phyloP scores from a whole-genome alignment of 2,113 vertebrate species.

The Galbula dea region DNA sequence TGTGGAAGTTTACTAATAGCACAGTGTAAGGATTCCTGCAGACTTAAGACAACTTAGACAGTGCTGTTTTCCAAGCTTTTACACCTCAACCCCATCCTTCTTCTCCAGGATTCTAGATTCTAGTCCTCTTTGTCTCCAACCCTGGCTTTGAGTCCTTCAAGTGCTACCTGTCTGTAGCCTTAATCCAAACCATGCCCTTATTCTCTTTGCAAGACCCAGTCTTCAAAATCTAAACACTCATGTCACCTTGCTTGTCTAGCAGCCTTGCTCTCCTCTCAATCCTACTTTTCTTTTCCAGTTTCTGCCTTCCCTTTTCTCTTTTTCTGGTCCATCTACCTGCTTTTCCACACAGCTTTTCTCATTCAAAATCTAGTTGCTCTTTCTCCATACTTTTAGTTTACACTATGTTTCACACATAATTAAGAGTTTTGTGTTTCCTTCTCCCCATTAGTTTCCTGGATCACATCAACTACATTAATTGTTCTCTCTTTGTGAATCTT shows the following conservation, averaged over 20 bases:
- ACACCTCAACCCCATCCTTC: background rate
- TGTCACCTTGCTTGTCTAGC: background rate
- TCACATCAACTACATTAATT: background rate
- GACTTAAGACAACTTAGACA: rapidly evolving
- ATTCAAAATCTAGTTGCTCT: background rate
- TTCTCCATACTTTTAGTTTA: background rate
- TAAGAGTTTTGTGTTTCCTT: background rate
- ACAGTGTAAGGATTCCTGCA: background rate
- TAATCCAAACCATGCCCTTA: background rate
- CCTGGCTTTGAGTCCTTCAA: background rate
- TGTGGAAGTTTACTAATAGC: background rate
- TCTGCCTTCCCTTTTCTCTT: background rate
- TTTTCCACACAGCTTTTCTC: background rate
- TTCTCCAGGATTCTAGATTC: background rate
- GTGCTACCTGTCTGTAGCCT: background rate
- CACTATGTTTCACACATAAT: background rate
- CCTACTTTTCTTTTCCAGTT: background rate
- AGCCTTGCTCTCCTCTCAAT: background rate
- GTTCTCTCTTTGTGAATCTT: background rate
- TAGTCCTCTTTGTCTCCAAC: background rate
- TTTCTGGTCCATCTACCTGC: background rate
- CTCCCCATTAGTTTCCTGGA: background rate
- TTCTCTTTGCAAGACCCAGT: rapidly evolving
- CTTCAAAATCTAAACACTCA: rapidly evolving
- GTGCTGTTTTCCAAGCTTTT: background rate